Evolutionary conservation across 2,797 vertebrate species (phyloP), one percentile per base, ranked within the genome.

Genomic region (Atherinosoma microstoma): DNA sequence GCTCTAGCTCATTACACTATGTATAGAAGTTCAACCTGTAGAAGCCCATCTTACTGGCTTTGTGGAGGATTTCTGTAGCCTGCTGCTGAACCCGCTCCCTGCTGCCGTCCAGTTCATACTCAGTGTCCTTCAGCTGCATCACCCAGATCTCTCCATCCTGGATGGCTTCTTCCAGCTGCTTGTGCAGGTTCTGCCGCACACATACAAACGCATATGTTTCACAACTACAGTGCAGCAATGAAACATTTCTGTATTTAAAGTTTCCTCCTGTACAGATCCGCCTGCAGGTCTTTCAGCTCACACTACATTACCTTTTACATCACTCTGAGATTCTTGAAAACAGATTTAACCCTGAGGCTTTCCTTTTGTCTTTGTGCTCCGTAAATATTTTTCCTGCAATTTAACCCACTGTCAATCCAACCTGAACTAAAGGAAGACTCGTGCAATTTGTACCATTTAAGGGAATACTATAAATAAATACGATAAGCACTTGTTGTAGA

Each of bases 61-160:
- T 99, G 82, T 98, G 96, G 75, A 99, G 96, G 83, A 99, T 97
- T 82, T 99, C 97, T 1, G 96, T 96, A 4, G 97, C 97, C 86
- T 99, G 98, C 88, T 98, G 97, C 45, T 99, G 97, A 62, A 99
- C 95, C 61, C 95, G 94, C 58, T 98, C 98, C 75, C 97, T 94
- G 90, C 96, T 97, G 86, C 95, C 95, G 63, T 97, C 96, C 15
- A 99, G 95, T 79, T 99, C 97, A 10, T 96, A 97, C 90, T 99
- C 97, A 0, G 97, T 97, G 91, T 99, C 97, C 82, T 98, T 99
- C 85, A 99, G 95, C 92, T 98, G 97, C 95, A 96, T 98, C 89
- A 98, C 90, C 94, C 97, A 95, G 81, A 96, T 97, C 91, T 96
- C 94, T 36, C 97, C 97, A 51, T 97, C 97, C 90, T 97, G 97